These are phyloP conservation scores for Martes martes DNA, from an alignment of 2,113 vertebrate genomes.

Conservation along the genomic window DNA sequence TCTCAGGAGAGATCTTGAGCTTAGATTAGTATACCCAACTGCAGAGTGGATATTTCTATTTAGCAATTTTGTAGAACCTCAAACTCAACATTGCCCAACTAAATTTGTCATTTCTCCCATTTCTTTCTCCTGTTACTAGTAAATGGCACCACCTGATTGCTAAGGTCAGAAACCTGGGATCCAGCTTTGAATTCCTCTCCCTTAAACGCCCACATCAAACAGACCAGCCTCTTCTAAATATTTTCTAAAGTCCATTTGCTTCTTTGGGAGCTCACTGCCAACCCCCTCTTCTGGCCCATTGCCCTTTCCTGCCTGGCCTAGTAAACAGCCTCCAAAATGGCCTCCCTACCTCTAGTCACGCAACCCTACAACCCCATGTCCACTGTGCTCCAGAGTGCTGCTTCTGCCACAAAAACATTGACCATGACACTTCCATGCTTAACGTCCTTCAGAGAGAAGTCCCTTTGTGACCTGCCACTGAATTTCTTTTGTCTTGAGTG, in stretches of 20 bases:
- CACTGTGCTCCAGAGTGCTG: neutral
- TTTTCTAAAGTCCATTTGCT: neutral
- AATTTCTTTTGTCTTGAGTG: neutral
- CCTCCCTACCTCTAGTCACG: neutral
- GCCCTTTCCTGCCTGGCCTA: neutral
- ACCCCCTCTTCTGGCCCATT: neutral
- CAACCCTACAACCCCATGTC: neutral
- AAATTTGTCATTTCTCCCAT: neutral
- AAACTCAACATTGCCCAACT: neutral
- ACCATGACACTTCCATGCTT: neutral
- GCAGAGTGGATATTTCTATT: neutral
- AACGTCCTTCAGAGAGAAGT: neutral
- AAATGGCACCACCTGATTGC: neutral
- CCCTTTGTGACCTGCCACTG: neutral
- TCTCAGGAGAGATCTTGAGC: neutral
- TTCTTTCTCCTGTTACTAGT: neutral
- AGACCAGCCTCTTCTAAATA: neutral
- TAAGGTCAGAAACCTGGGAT: constrained; percentile 2
- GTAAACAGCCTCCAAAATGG: neutral
- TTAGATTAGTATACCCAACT: neutral
- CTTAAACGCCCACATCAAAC: neutral
- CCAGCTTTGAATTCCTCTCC: neutral
- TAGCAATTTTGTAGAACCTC: neutral
- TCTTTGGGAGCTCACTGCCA: neutral
- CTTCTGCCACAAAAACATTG: neutral